Conservation (phyloP, 2,797 vertebrate species). For the Sibirionetta formosa region DNA sequence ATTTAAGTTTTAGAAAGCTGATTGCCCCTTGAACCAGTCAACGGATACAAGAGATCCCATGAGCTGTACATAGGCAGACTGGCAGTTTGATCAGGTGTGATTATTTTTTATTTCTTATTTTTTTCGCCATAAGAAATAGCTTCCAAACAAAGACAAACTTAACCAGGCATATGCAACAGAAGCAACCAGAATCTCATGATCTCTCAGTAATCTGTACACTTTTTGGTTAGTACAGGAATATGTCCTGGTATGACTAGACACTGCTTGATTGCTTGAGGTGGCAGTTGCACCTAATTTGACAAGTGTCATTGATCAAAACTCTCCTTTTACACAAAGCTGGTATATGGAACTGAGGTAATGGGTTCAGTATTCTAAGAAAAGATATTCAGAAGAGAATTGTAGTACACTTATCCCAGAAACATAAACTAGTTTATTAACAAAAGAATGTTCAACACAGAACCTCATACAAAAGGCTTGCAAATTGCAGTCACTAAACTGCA, state of each 20-base stretch:
- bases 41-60: background rate
- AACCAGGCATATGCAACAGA: background rate
- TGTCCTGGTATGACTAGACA: background rate
- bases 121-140: background rate
- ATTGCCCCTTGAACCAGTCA: background rate
- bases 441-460: background rate
- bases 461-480: background rate
- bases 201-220: background rate
- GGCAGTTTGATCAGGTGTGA: background rate
- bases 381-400: background rate
- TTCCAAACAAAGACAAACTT: background rate
- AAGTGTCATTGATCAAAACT: background rate
- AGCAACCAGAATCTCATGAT: background rate
- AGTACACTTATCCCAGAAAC: background rate
- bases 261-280: background rate
- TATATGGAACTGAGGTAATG: background rate
- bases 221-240: background rate
- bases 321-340: background rate
- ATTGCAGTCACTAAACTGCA: background rate
- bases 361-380: background rate
- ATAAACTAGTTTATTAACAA: background rate
- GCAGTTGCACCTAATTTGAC: background rate
- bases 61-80: background rate
- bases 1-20: background rate
- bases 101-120: background rate